Conservation (phyloP, 2,113 vertebrate genomes). For the Cariama cristata region DNA sequence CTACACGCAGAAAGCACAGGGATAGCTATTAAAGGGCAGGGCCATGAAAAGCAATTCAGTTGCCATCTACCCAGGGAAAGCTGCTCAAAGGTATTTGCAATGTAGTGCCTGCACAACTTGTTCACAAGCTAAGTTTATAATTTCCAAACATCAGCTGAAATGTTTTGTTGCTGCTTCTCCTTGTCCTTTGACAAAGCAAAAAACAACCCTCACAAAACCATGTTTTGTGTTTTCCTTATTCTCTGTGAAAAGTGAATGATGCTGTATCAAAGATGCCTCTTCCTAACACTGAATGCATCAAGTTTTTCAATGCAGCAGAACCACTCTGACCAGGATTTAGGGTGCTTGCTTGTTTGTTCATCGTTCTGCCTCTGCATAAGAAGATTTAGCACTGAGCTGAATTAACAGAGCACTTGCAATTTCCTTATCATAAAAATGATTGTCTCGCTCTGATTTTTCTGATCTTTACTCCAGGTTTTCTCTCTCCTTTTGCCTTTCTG, state of each 20-base stretch:
- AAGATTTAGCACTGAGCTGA: neutral
- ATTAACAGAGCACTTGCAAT: neutral
- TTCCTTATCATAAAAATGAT: neutral
- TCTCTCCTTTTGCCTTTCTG: neutral
- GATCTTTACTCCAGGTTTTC: neutral
- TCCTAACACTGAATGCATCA: neutral
- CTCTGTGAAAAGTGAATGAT: neutral
- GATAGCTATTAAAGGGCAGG: neutral
- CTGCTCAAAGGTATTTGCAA: neutral
- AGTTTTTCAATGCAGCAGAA: rapidly evolving
- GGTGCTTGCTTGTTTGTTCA: neutral
- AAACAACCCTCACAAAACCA: neutral
- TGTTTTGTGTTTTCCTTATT: neutral
- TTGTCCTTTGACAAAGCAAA: neutral
- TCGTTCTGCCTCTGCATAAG: neutral
- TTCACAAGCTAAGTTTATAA: neutral
- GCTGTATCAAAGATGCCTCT: neutral
- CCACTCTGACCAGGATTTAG: neutral
- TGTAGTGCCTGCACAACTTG: neutral
- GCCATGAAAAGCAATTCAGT: neutral
- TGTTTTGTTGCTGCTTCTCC: neutral
- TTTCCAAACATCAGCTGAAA: neutral
- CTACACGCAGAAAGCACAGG: neutral
- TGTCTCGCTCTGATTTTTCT: rapidly evolving
- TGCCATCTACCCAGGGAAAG: neutral